Evolutionary conservation across 1,140 invertebrate species (phyloP).

Genomic region (Nebria ingens): DNA sequence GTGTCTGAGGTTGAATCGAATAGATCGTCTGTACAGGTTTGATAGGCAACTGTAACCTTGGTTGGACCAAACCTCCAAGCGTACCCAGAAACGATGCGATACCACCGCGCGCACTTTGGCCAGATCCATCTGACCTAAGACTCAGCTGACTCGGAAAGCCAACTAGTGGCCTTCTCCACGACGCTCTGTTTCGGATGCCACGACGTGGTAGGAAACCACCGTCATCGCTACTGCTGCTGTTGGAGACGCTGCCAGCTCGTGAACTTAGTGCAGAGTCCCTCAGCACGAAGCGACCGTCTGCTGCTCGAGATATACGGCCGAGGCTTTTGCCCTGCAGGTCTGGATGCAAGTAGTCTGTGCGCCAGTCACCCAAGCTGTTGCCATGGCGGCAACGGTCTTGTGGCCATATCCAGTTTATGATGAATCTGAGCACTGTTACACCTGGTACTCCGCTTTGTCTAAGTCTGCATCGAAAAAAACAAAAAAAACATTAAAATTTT

Average conservation of each 20-base stretch:
- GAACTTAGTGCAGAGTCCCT: constrained; percentile 48
- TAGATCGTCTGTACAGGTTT: constrained; percentile 38
- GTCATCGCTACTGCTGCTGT: constrained; percentile 67
- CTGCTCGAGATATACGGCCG: constrained; percentile 54
- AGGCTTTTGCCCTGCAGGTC: constrained; percentile 41
- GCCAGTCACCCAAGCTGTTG: constrained; percentile 22
- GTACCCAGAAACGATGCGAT: constrained; percentile 35
- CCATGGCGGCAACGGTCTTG: constrained; percentile 44
- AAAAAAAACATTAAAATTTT: too few species aligned
- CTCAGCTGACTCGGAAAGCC: constrained; percentile 56
- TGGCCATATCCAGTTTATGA: constrained; percentile 58
- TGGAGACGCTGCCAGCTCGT: constrained; percentile 50
- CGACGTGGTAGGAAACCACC: constrained; percentile 60
- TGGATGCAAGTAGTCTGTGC: constrained; percentile 43
- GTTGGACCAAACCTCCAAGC: constrained; percentile 27
- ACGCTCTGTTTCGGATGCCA: constrained; percentile 42
- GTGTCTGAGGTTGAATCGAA: constrained; percentile 26
- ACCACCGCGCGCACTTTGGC: constrained; percentile 40
- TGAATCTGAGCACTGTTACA: constrained; percentile 60
- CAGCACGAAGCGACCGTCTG: constrained; percentile 63
- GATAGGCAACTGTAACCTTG: constrained; percentile 24
- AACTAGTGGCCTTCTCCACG: constrained; percentile 54
- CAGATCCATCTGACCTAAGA: constrained; percentile 53
- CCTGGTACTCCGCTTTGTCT: constrained; percentile 89
- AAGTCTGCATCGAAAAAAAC: constrained; percentile 71